Evolutionary conservation across 2,888 invertebrate species (phyloP).

Genomic region (Hybos culiciformis): DNA sequence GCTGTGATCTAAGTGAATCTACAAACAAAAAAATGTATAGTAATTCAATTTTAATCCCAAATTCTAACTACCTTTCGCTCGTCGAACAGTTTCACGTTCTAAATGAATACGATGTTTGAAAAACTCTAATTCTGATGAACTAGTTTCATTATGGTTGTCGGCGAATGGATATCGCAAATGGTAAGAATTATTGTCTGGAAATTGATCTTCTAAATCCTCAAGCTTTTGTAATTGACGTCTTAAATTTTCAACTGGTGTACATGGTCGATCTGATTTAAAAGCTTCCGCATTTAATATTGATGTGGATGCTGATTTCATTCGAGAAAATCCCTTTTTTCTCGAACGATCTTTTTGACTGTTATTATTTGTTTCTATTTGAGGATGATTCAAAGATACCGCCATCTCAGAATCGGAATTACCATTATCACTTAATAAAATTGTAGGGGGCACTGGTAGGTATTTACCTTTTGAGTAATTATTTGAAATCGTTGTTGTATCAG

Average conservation of each 20-base stretch:
- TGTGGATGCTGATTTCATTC: constrained; percentile 55
- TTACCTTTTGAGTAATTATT: constrained; percentile 31
- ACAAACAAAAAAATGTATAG: too few relatives aligned
- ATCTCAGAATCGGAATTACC: constrained; percentile 40
- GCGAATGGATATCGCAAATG: constrained; percentile 69
- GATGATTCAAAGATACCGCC: constrained; percentile 29
- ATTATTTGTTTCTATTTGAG: constrained; percentile 34
- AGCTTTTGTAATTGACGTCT: constrained; percentile 65
- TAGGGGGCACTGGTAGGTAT: constrained; percentile 22
- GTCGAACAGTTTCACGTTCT: constrained; percentile 67
- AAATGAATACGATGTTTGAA: constrained; percentile 69
- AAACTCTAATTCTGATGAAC: constrained; percentile 65
- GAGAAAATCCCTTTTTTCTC: constrained; percentile 52
- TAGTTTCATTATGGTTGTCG: constrained; percentile 40
- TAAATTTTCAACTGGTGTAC: constrained; percentile 65
- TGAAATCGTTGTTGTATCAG: constrained; percentile 43
- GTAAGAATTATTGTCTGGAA: constrained; percentile 60
- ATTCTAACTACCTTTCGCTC: too few relatives aligned
- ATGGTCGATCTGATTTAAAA: constrained; percentile 38
- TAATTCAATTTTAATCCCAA: too few relatives aligned
- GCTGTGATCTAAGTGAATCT: constrained; percentile 54
- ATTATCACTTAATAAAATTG: constrained; percentile 52
- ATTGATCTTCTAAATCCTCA: constrained; percentile 70
- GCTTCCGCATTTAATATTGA: constrained; percentile 47
- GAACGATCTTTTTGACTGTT: constrained; percentile 40